These are phyloP conservation scores for Timema podura DNA, from an alignment of 2,888 invertebrate genomes.

Conservation along the genomic window DNA sequence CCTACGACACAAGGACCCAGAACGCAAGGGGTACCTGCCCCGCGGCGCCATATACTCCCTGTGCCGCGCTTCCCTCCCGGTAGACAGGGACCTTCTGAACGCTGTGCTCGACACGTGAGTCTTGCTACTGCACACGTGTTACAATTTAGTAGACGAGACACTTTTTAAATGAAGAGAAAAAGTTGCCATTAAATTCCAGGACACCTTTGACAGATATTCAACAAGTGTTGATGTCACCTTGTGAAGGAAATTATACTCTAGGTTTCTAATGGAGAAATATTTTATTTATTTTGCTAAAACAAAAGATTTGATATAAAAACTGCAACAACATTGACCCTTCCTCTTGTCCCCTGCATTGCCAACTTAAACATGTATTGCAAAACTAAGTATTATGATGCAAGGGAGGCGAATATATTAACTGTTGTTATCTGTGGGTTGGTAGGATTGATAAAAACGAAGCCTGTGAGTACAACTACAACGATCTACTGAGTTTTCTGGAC, in stretches of 20 bases:
- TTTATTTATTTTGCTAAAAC: neutral
- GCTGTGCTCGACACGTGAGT: conserved; percentile 60
- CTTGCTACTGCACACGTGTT: neutral
- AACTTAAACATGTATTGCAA: no score
- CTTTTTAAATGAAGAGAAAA: no score
- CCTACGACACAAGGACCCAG: conserved; percentile 54
- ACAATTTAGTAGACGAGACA: neutral
- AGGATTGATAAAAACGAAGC: conserved; percentile 57
- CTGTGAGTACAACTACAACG: conserved; percentile 61
- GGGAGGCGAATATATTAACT: neutral
- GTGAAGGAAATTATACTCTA: no score
- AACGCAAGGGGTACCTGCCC: conserved; percentile 55
- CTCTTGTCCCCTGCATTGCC: no score
- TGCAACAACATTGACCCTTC: no score
- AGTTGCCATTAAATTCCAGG: no score
- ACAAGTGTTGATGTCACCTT: no score
- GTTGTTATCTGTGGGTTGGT: neutral
- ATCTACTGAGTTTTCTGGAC: conserved; percentile 68
- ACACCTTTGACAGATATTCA: no score
- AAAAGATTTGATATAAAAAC: neutral
- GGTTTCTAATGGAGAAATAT: no score
- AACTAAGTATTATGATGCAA: no score
- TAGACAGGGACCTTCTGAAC: conserved; percentile 62
- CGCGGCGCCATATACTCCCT: conserved; percentile 58
- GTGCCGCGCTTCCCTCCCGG: conserved; percentile 65